Conservation (phyloP, 2,113 vertebrate genomes). For the Irena cyanogastra region DNA sequence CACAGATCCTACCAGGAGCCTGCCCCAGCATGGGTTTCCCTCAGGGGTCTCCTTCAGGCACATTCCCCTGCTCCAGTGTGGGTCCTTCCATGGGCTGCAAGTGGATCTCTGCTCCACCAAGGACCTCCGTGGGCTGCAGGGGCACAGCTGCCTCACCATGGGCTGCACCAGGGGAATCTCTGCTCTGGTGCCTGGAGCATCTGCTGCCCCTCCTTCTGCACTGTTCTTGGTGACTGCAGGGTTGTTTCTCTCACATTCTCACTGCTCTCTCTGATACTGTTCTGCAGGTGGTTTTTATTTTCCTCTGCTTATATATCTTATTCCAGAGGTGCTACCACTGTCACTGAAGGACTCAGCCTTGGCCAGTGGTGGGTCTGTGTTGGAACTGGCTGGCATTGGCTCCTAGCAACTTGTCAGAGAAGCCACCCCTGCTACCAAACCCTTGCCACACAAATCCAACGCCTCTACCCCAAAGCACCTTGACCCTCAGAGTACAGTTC, state of each 20-base stretch:
- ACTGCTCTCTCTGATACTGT: not conserved
- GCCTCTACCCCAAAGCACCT: not conserved
- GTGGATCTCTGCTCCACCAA: not conserved
- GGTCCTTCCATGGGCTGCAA: not conserved
- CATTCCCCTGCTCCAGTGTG: not conserved
- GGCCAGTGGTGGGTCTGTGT: not conserved
- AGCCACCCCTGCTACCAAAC: not conserved
- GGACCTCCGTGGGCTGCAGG: not conserved
- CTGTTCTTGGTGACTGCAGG: not conserved
- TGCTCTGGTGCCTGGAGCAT: not conserved
- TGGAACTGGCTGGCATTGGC: not conserved
- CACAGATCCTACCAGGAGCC: not conserved
- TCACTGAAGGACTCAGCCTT: not conserved
- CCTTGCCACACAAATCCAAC: not conserved
- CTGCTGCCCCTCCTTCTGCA: not conserved
- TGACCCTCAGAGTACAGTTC: not conserved
- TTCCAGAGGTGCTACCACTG: not conserved
- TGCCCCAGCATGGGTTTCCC: not conserved
- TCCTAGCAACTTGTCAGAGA: not conserved
- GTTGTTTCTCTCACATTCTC: not conserved
- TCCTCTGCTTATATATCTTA: not conserved
- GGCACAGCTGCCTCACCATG: not conserved
- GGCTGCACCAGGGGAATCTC: not conserved
- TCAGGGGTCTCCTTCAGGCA: accelerated
- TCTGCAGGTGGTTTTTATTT: not conserved